A percentile compares a stretch with the other conserved stretches of the same genome.
Conservation (phyloP, 2,888 invertebrate genomes). For the Eupithecia dodoneata region DNA sequence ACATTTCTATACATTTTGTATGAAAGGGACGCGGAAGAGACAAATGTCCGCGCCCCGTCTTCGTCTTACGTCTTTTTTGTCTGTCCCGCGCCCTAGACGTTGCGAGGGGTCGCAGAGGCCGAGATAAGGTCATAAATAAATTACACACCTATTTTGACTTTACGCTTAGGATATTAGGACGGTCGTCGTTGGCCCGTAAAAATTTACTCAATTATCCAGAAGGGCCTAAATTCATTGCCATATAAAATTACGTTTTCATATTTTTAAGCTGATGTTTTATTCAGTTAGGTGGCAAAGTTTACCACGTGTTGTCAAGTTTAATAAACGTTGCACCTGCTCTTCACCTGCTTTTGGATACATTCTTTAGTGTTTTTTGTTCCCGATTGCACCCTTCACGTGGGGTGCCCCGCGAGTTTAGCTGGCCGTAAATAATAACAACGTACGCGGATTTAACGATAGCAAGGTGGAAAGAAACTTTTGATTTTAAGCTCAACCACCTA, state of each 20-base stretch:
- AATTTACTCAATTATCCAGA: slow-evolving; percentile 21
- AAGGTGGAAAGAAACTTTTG: neutral
- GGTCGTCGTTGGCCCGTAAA: slow-evolving; percentile 9
- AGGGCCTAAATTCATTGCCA: slow-evolving; percentile 4
- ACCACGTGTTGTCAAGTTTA: slow-evolving; percentile 20
- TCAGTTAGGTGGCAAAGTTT: slow-evolving; percentile 8
- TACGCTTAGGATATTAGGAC: slow-evolving; percentile 7
- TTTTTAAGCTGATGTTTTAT: neutral
- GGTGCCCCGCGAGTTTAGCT: slow-evolving; percentile 6
- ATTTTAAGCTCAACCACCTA: neutral
- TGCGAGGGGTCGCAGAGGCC: slow-evolving; percentile 42
- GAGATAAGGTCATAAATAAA: slow-evolving; percentile 46
- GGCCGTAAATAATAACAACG: neutral
- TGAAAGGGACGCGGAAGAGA: too few relatives aligned
- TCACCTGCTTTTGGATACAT: slow-evolving; percentile 30
- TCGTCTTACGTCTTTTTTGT: too few relatives aligned
- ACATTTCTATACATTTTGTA: too few relatives aligned
- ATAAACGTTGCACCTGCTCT: slow-evolving; percentile 38
- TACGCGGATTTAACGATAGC: slow-evolving; percentile 8
- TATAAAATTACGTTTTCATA: slow-evolving; percentile 6
- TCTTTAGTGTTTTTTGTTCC: slow-evolving; percentile 17
- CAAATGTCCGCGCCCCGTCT: too few relatives aligned
- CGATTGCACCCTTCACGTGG: slow-evolving; percentile 22
- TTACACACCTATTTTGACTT: slow-evolving; percentile 40
- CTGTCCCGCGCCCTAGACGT: too few relatives aligned